These are phyloP conservation scores for Arvicanthis niloticus DNA, from an alignment of 2,113 vertebrate genomes.

Conservation along the genomic window DNA sequence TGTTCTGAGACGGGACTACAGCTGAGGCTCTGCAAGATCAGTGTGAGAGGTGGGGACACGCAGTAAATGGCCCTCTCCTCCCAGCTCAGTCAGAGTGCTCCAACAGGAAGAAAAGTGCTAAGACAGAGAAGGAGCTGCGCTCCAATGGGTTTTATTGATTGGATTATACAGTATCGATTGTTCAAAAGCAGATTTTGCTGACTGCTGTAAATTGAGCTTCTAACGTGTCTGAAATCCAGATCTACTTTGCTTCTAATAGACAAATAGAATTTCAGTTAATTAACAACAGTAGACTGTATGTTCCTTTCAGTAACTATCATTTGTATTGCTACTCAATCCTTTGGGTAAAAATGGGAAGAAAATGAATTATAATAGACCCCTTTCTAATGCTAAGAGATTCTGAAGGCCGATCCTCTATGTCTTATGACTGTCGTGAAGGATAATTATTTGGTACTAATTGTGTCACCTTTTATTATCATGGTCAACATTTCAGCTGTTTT, in stretches of 20 bases:
- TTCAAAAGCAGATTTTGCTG: conserved; percentile 64
- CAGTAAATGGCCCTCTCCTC: background rate
- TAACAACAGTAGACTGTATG: background rate
- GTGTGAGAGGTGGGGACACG: conserved; percentile 7
- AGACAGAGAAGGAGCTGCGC: conserved; percentile 12
- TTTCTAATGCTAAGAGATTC: conserved; percentile 1
- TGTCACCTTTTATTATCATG: conserved; percentile 42
- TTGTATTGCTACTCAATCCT: conserved; percentile 6
- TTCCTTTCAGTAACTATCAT: conserved; percentile 56
- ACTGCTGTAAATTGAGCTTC: conserved; percentile 57
- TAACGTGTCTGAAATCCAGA: conserved; percentile 62
- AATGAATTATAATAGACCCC: conserved; percentile 8
- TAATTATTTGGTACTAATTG: conserved; percentile 38
- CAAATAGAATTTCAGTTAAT: conserved; percentile 60
- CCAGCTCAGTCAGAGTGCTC: background rate
- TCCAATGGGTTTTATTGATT: conserved; percentile 48
- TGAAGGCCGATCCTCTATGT: background rate
- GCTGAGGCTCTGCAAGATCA: conserved; percentile 23
- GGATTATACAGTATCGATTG: conserved; percentile 61
- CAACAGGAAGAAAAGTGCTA: conserved; percentile 42
- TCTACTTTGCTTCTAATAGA: conserved; percentile 56
- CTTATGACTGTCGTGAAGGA: background rate
- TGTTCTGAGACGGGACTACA: background rate
- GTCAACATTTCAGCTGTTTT: conserved; percentile 43
- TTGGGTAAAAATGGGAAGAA: conserved; percentile 18